A percentile compares a stretch with the other conserved stretches of the same genome.
These are phyloP conservation scores for Bettongia penicillata DNA, from an alignment of 2,113 vertebrate species.

Conservation along the genomic window DNA sequence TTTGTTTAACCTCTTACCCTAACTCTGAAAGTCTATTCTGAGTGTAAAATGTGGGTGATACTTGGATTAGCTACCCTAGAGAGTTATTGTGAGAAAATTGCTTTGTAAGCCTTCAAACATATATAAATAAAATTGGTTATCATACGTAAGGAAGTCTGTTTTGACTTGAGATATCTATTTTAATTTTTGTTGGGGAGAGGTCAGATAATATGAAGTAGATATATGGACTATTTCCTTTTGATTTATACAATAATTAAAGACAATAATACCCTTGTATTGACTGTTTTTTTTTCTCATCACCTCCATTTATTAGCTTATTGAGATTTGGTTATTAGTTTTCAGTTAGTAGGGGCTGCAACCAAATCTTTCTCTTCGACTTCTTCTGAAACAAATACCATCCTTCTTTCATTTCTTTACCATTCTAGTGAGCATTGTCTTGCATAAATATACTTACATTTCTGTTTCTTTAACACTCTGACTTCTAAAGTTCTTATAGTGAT, in stretches of 20 bases:
- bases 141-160: not conserved
- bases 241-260: slow-evolving; percentile 41
- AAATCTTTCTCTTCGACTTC: slow-evolving; percentile 19
- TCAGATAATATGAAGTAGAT: slow-evolving; percentile 38
- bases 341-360: not conserved
- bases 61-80: not conserved
- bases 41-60: not conserved
- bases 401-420: not conserved
- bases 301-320: not conserved
- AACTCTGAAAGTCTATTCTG: not conserved
- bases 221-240: slow-evolving; percentile 41
- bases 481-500: not conserved
- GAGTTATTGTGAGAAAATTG: not conserved
- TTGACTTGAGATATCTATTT: not conserved
- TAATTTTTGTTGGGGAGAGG: not conserved
- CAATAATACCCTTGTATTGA: not conserved
- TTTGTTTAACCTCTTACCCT: not conserved
- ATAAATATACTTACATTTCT: not conserved
- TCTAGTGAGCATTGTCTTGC: not conserved
- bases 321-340: not conserved
- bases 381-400: not conserved
- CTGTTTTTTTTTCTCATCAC: not conserved
- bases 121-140: not conserved
- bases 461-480: not conserved
- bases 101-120: not conserved